Percentiles rank a stretch among this genome's conserved stretches.
Conservation (phyloP, 2,797 vertebrate genomes). For the Scarus forsteni region DNA sequence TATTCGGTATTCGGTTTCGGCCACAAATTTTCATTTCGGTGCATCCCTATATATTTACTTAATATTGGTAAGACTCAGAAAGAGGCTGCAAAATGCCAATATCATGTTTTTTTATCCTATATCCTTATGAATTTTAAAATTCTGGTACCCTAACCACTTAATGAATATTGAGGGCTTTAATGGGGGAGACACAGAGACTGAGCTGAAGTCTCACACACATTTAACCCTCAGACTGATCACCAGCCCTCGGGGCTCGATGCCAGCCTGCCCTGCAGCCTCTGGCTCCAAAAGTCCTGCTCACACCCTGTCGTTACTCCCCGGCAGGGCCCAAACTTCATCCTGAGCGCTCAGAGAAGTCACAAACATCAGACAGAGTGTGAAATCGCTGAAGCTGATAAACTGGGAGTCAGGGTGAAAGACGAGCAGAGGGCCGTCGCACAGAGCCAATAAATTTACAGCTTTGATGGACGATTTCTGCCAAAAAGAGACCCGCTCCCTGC, state of each 20-base stretch:
- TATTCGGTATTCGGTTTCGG: too few relatives aligned
- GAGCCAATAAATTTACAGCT: slow-evolving; percentile 47
- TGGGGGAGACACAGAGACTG: slow-evolving; percentile 19
- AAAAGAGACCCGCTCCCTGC: slow-evolving; percentile 25
- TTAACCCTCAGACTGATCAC: slow-evolving; percentile 33
- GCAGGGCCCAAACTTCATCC: slow-evolving; percentile 31
- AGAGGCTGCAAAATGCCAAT: too few relatives aligned
- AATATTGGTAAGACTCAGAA: too few relatives aligned
- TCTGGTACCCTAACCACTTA: too few relatives aligned
- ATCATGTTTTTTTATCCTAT: too few relatives aligned
- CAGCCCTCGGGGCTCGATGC: slow-evolving; percentile 30
- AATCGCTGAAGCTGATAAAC: slow-evolving; percentile 18
- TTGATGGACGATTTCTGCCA: slow-evolving; percentile 53
- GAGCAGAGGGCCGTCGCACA: slow-evolving; percentile 13
- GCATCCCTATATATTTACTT: too few relatives aligned
- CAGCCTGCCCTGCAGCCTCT: slow-evolving; percentile 43
- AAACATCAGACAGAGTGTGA: slow-evolving; percentile 24
- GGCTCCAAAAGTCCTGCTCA: slow-evolving; percentile 55
- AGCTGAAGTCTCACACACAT: slow-evolving; percentile 34
- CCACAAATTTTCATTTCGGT: too few relatives aligned
- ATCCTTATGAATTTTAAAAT: too few relatives aligned
- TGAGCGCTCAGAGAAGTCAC: slow-evolving; percentile 17
- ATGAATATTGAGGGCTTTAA: not conserved
- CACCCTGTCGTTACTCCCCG: slow-evolving; percentile 46
- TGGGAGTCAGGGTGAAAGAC: not conserved